Conservation (phyloP, 2,888 invertebrate species). For the Drosophila percnosoma region DNA sequence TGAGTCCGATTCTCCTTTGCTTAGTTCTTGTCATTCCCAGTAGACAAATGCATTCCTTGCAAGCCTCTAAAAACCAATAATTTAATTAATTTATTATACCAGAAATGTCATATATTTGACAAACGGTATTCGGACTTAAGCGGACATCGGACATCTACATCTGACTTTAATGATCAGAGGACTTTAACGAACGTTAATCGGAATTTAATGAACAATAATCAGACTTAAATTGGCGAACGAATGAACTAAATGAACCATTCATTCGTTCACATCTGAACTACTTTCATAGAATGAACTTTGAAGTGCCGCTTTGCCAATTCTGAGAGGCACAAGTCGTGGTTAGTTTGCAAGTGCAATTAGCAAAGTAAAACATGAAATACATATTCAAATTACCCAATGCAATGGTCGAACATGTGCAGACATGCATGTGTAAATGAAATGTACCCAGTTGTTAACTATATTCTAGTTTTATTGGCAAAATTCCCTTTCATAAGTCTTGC, state of each 20-base stretch:
- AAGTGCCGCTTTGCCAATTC: background rate
- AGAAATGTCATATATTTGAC: background rate
- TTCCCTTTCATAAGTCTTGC: too few species aligned
- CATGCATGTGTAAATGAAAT: too few species aligned
- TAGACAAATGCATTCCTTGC: background rate
- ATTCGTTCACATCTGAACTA: background rate
- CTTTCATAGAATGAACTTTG: background rate
- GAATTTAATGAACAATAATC: background rate
- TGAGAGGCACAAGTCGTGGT: background rate
- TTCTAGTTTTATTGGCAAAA: too few species aligned
- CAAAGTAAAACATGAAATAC: too few species aligned
- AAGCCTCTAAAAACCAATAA: background rate
- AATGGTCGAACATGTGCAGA: background rate
- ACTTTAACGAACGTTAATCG: background rate
- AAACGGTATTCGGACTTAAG: background rate
- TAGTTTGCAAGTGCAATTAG: background rate
- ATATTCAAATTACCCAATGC: background rate
- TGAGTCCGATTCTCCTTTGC: background rate
- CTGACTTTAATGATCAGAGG: background rate
- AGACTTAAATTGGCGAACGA: background rate
- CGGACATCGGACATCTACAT: background rate
- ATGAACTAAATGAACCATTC: background rate
- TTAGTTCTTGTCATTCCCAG: background rate
- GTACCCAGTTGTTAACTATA: too few species aligned
- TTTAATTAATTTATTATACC: background rate